Evolutionary conservation across 2,888 invertebrate species (phyloP), one percentile per base, ranked within the genome.

Genomic region (Phengaris alcon): DNA sequence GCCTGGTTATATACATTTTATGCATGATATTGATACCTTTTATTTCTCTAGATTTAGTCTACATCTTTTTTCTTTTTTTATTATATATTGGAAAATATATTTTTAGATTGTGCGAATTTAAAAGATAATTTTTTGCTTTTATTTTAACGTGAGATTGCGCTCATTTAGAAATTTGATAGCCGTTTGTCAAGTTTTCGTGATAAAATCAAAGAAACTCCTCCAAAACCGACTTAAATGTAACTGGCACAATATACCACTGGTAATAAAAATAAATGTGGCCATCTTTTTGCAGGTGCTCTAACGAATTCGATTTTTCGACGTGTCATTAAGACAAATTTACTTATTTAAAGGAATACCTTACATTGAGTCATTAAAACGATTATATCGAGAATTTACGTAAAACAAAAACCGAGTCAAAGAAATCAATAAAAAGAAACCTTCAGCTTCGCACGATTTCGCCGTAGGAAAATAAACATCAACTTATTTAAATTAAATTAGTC

Each of bases 401-500:
- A 13, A 78, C 76, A 44, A 78, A 78, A 78, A 79, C 77, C 78
- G 48, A 72, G 74, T 75, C 73, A 78, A 75, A 77, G 78, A 44
- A 75, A 68, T 74, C 78, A 79, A 64, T 64, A 81, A 81, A 79
- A 79, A 80, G 78, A 80, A 79, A 79, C 76, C 77, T 77, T 77
- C 59, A 77, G 78, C 79, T 80, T 80, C 77, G 81, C 82, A 81
- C 82, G 82, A 82, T 80, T 81, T 59, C 54, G 73, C 76, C 76
- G 73, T 74, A 75, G 57, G 77, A 78, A 78, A 80, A 78, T 78
- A 76, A 78, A 76, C 75, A 79, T 74, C 78, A 76, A 79, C 74
- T 80, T 78, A 80, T 80, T 79, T 80, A 80, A 80, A 81, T 82
- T 82, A 82, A 82, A 82, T 82, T 81, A 82, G 80, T 75, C 78